Percentiles rank a stretch among this genome's conserved stretches.
phyloP scores from a whole-genome alignment of 1,140 invertebrate genomes.

The Hyphantria cunea region DNA sequence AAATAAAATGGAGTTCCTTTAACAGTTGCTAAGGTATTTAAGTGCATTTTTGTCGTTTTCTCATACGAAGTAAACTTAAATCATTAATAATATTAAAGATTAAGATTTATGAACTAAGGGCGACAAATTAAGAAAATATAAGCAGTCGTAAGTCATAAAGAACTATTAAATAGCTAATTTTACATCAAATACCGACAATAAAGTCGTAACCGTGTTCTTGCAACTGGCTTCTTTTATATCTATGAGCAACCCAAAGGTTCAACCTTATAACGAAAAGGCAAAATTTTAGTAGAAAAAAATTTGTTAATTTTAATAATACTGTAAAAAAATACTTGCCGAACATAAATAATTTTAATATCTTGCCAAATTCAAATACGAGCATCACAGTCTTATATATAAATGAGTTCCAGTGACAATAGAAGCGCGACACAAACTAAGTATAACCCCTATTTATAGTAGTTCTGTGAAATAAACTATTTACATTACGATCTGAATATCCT shows the following conservation, averaged over 20 bases:
- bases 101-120: no score
- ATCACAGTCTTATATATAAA: constrained; percentile 18
- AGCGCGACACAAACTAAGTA: neutral
- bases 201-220: neutral
- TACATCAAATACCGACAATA: no score
- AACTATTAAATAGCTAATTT: no score
- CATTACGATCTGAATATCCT: constrained; percentile 2
- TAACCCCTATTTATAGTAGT: neutral
- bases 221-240: constrained; percentile 1
- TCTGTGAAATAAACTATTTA: constrained; percentile 6
- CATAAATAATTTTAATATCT: constrained; percentile 1
- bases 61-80: no score
- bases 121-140: no score
- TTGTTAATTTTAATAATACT: constrained; percentile 28
- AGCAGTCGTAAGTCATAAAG: no score
- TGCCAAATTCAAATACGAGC: constrained; percentile 9
- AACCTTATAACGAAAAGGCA: no score
- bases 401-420: constrained; percentile 9
- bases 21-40: no score
- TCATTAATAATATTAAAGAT: no score
- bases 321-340: constrained; percentile 22
- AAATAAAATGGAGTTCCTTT: no score
- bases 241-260: constrained; percentile 1
- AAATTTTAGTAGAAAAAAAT: no score
- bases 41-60: no score